Conservation (phyloP, 2,888 invertebrate species). For the Carterocephalus palaemon region DNA sequence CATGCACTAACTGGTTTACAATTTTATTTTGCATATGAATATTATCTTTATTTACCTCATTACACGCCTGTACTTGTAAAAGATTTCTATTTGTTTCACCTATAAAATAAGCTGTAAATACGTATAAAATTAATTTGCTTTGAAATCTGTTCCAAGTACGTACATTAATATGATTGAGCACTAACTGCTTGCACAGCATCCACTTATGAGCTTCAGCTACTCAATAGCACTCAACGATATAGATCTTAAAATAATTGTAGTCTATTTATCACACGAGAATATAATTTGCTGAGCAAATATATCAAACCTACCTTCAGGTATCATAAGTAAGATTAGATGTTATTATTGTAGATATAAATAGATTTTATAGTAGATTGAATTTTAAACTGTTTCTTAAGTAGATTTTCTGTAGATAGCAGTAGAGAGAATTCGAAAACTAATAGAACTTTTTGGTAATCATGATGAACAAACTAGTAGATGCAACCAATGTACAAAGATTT, state of each 20-base stretch:
- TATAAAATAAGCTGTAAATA: constrained; percentile 1
- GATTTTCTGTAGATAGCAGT: too few relatives aligned
- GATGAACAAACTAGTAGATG: too few relatives aligned
- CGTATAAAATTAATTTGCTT: neutral
- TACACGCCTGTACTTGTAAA: constrained; percentile 37
- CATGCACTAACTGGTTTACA: constrained; percentile 46
- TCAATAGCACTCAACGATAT: constrained; percentile 40
- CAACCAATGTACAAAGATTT: too few relatives aligned
- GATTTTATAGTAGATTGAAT: too few relatives aligned
- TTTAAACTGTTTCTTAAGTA: too few relatives aligned
- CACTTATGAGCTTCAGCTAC: constrained; percentile 59
- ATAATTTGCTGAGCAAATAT: too few relatives aligned
- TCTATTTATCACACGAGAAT: constrained; percentile 11
- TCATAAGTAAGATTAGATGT: too few relatives aligned
- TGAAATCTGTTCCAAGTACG: constrained; percentile 52
- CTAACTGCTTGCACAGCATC: constrained; percentile 72
- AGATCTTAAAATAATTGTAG: constrained; percentile 36
- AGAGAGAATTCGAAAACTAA: too few relatives aligned
- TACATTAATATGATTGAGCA: constrained; percentile 49
- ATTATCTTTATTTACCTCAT: constrained; percentile 27
- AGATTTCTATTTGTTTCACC: constrained; percentile 39
- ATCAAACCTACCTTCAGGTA: too few relatives aligned
- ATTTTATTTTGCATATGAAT: constrained; percentile 26
- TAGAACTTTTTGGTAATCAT: too few relatives aligned
- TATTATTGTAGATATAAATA: too few relatives aligned